Evolutionary conservation across 1,140 invertebrate species (phyloP).

Genomic region (Drosophila subpulchrella): DNA sequence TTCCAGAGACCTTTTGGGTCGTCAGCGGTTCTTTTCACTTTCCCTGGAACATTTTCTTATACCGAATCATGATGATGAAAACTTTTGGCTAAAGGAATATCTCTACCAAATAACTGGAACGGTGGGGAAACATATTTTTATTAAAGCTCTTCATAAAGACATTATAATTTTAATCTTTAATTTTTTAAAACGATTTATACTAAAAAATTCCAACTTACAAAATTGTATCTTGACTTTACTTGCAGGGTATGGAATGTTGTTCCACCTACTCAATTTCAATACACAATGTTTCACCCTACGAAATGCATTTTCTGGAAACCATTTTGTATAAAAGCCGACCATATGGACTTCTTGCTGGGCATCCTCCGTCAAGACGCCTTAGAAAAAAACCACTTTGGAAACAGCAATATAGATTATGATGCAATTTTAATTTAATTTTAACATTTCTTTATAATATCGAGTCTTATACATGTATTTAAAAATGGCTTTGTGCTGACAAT

Average conservation of each 20-base stretch:
- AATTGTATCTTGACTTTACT: conserved; percentile 60
- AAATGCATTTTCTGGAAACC: conserved; percentile 95
- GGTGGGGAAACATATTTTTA: conserved; percentile 10
- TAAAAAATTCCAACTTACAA: too few relatives aligned
- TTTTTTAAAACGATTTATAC: too few relatives aligned
- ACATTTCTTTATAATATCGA: not conserved
- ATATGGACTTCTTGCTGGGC: conserved; percentile 86
- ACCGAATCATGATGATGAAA: not conserved
- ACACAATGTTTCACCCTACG: conserved; percentile 92
- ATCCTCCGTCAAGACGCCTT: conserved; percentile 7
- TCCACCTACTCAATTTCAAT: conserved; percentile 95
- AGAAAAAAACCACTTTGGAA: not conserved
- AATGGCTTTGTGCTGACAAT: not conserved
- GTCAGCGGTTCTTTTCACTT: conserved; percentile 82
- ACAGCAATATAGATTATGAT: not conserved
- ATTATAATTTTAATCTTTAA: too few relatives aligned
- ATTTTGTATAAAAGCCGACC: conserved; percentile 94
- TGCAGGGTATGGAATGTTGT: conserved; percentile 92
- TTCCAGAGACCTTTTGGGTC: conserved; percentile 93
- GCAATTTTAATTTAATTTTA: not conserved
- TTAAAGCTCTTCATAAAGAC: too few relatives aligned
- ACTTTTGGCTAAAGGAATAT: conserved; percentile 36
- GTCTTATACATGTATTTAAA: not conserved
- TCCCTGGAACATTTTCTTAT: conserved; percentile 26
- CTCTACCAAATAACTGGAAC: conserved; percentile 9